These are phyloP conservation scores for Drosophila meridiana DNA, from an alignment of 2,888 invertebrate genomes.

Conservation along the genomic window DNA sequence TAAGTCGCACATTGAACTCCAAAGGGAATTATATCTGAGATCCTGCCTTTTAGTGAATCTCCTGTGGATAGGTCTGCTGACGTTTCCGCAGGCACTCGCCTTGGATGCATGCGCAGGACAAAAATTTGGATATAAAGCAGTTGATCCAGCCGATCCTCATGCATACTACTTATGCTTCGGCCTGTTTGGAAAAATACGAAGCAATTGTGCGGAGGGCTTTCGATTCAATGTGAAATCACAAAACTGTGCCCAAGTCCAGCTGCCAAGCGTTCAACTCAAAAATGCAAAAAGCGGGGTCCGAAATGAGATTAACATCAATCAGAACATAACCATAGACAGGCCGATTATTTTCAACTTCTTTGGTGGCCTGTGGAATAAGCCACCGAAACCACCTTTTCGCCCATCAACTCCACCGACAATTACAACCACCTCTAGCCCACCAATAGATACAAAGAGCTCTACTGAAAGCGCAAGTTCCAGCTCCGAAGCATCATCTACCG, in stretches of 20 bases:
- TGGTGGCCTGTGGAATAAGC: slow-evolving; percentile 37
- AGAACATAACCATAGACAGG: slow-evolving; percentile 51
- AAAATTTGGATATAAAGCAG: slow-evolving; percentile 61
- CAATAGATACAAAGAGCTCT: neutral
- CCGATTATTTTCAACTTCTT: slow-evolving; percentile 62
- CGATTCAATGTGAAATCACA: slow-evolving; percentile 45
- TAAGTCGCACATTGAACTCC: slow-evolving; percentile 43
- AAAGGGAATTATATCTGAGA: neutral
- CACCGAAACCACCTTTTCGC: slow-evolving; percentile 9
- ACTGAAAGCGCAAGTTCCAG: neutral
- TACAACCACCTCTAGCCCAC: neutral
- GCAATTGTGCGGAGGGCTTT: slow-evolving; percentile 49
- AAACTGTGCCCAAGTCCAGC: slow-evolving; percentile 29
- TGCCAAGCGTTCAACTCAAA: neutral
- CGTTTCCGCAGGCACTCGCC: slow-evolving; percentile 53
- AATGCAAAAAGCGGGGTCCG: neutral
- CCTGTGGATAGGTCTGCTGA: slow-evolving; percentile 63
- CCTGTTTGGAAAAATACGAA: slow-evolving; percentile 49
- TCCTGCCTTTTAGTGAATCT: slow-evolving; percentile 36
- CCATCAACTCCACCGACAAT: slow-evolving; percentile 9
- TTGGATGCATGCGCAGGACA: slow-evolving; percentile 56
- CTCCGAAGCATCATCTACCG: neutral
- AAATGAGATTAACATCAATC: slow-evolving; percentile 44
- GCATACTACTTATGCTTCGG: slow-evolving; percentile 63
- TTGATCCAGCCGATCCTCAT: slow-evolving; percentile 45